Conservation (phyloP, 1,140 invertebrate species). For the Dysdera silvatica region DNA sequence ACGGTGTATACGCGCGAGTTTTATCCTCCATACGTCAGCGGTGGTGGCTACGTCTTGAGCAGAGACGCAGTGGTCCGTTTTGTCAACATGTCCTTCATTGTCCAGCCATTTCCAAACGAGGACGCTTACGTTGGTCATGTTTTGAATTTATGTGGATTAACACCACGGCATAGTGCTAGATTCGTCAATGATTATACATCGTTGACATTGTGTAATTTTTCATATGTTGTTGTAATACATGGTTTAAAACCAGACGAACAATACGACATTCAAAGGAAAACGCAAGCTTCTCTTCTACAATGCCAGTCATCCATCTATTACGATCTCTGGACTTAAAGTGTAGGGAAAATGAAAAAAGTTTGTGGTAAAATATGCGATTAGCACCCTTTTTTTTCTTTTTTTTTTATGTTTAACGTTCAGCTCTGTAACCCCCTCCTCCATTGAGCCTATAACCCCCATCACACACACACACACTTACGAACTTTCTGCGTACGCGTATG, state of each 20-base stretch:
- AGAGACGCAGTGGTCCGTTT: conserved; percentile 8
- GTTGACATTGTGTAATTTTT: conserved; percentile 18
- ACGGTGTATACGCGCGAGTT: not conserved
- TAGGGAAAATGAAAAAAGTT: too few relatives aligned
- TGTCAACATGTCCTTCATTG: not conserved
- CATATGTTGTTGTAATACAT: conserved; percentile 20
- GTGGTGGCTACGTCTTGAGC: conserved; percentile 19
- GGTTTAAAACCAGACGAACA: not conserved
- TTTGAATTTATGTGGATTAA: not conserved
- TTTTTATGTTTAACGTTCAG: too few relatives aligned
- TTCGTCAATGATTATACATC: conserved; percentile 1
- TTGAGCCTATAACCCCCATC: too few relatives aligned
- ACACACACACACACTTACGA: too few relatives aligned
- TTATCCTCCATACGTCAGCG: conserved; percentile 19
- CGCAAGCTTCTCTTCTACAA: too few relatives aligned
- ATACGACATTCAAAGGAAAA: not conserved
- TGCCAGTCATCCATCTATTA: too few relatives aligned
- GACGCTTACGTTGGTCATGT: conserved; percentile 25
- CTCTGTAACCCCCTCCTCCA: too few relatives aligned
- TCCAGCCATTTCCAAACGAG: conserved; percentile 20
- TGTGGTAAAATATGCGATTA: too few relatives aligned
- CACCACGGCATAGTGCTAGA: conserved; percentile 13
- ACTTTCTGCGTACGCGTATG: too few relatives aligned
- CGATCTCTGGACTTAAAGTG: too few relatives aligned
- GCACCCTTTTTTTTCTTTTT: too few relatives aligned